These are phyloP conservation scores for Esox lucius DNA, from an alignment of 2,797 vertebrate species.

Conservation along the genomic window DNA sequence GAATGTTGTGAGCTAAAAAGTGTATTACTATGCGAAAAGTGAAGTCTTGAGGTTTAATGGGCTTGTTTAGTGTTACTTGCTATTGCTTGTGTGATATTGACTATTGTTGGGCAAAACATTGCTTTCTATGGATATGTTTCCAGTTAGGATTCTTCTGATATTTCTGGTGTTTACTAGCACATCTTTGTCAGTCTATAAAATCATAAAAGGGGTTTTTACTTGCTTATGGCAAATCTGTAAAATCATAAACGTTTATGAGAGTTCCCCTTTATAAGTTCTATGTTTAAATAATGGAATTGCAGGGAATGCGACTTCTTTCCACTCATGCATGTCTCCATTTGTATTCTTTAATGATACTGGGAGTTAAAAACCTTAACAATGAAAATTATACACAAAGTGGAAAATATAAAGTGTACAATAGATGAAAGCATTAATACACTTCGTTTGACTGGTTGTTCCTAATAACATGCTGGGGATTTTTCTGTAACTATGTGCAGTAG, in stretches of 20 bases:
- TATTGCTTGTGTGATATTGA: not conserved
- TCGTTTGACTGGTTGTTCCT: not conserved
- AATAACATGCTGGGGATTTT: conserved; percentile 7
- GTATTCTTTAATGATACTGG: not conserved
- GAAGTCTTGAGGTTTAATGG: not conserved
- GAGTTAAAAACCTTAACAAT: not conserved
- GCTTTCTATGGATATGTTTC: too few relatives aligned
- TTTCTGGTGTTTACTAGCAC: not conserved
- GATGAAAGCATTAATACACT: not conserved
- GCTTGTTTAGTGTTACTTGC: not conserved
- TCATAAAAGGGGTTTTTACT: too few relatives aligned
- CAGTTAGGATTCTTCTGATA: too few relatives aligned
- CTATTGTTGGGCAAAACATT: too few relatives aligned
- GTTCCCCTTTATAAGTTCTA: not conserved
- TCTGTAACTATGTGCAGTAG: conserved; percentile 2
- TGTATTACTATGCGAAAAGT: not conserved
- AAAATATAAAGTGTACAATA: not conserved
- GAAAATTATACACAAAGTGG: conserved; percentile 4
- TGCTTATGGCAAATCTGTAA: not conserved
- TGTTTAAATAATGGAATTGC: not conserved
- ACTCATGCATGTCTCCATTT: not conserved
- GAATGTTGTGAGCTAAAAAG: not conserved
- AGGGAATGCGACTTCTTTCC: not conserved
- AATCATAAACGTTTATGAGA: not conserved
- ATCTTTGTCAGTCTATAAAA: not conserved